Conservation (phyloP, 2,113 vertebrate species). For the Oryzias woworae region DNA sequence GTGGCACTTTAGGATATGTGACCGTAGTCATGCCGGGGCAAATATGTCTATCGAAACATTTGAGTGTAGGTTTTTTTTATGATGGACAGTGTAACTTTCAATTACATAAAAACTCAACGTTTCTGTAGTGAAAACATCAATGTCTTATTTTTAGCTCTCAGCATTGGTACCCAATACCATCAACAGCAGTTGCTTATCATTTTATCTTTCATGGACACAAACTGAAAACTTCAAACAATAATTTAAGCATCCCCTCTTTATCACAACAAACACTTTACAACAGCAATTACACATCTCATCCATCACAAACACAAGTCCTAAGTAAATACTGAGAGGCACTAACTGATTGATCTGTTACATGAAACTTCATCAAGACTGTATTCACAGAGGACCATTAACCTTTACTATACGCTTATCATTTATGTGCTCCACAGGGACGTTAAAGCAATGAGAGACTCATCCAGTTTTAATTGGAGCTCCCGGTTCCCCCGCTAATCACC, state of each 20-base stretch:
- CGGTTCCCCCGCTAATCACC: conserved; percentile 37
- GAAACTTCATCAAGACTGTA: conserved; percentile 17
- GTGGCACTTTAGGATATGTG: too few relatives aligned
- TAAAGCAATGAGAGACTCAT: conserved; percentile 8
- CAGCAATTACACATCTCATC: conserved; percentile 5
- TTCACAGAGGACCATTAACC: conserved; percentile 21
- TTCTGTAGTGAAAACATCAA: too few relatives aligned
- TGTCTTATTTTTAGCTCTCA: too few relatives aligned
- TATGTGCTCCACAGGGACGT: conserved; percentile 17
- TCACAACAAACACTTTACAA: conserved; percentile 16
- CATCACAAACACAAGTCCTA: background rate
- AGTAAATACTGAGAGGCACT: conserved; percentile 7
- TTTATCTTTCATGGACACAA: too few relatives aligned
- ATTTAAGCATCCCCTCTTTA: background rate
- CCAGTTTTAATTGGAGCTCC: conserved; percentile 10
- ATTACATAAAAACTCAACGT: too few relatives aligned
- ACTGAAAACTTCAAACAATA: background rate
- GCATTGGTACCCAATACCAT: too few relatives aligned
- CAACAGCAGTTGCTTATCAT: too few relatives aligned
- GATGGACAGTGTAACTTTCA: too few relatives aligned
- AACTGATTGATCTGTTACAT: background rate
- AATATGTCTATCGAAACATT: too few relatives aligned
- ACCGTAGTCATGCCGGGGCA: too few relatives aligned
- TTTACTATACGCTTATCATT: conserved; percentile 39
- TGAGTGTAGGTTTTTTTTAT: too few relatives aligned